Evolutionary conservation across 2,888 invertebrate species (phyloP).

Genomic region (Metalampra italica): DNA sequence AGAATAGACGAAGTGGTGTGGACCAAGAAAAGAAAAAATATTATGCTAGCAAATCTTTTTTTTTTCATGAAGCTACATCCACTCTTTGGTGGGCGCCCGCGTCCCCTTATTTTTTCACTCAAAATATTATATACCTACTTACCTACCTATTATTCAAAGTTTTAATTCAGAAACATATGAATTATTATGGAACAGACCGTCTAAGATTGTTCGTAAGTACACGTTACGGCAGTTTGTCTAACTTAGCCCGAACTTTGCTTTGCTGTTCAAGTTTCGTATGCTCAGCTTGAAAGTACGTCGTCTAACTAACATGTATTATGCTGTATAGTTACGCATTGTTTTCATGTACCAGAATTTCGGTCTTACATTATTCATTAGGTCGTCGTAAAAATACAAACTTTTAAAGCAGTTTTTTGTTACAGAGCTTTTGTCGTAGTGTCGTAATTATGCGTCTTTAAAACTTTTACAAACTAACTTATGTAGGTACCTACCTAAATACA

Average conservation of each 20-base stretch:
- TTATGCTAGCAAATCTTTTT: too few relatives aligned
- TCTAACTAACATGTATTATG: constrained; percentile 9
- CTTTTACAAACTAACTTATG: too few relatives aligned
- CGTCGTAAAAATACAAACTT: neutral
- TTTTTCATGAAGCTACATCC: too few relatives aligned
- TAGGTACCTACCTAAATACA: too few relatives aligned
- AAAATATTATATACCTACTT: too few relatives aligned
- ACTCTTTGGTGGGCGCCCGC: too few relatives aligned
- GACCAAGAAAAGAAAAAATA: too few relatives aligned
- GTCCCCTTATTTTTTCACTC: too few relatives aligned
- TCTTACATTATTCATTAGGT: constrained; percentile 25
- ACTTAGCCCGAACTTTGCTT: constrained; percentile 8
- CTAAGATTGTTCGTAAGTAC: constrained; percentile 4
- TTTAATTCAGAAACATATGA: too few relatives aligned
- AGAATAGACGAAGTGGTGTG: neutral
- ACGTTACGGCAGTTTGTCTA: constrained; percentile 9
- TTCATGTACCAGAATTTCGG: constrained; percentile 20
- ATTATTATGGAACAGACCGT: neutral
- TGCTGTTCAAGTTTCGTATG: constrained; percentile 10
- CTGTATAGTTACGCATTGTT: constrained; percentile 9
- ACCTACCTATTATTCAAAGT: too few relatives aligned
- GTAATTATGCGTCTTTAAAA: too few relatives aligned
- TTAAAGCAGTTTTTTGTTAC: neutral
- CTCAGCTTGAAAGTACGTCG: constrained; percentile 3
- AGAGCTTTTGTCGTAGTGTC: neutral